Conservation (phyloP, 2,888 invertebrate genomes). For the Hypsopygia costalis region DNA sequence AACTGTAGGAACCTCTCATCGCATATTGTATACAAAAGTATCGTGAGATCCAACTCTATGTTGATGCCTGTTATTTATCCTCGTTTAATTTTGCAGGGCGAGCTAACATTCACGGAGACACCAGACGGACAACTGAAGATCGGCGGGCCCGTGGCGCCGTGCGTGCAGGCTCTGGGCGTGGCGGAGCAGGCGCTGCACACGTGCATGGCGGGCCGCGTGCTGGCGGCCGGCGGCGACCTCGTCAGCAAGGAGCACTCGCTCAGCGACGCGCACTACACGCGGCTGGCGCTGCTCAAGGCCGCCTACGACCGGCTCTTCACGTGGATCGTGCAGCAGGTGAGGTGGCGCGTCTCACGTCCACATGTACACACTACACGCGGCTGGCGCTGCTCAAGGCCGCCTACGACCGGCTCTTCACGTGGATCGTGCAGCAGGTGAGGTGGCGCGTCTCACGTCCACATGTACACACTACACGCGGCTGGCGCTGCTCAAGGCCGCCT, state of each 20-base stretch:
- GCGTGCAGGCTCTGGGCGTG: slow-evolving; percentile 78
- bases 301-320: slow-evolving; percentile 96
- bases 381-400: slow-evolving; percentile 97
- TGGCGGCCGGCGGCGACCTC: slow-evolving; percentile 91
- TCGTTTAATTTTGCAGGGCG: slow-evolving; percentile 69
- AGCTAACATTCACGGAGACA: slow-evolving; percentile 79
- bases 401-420: slow-evolving; percentile 96
- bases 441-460: no score
- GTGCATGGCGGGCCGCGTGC: slow-evolving; percentile 92
- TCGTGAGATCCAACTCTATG: no score
- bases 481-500: slow-evolving; percentile 97
- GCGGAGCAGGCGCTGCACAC: slow-evolving; percentile 84
- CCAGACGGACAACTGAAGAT: slow-evolving; percentile 81
- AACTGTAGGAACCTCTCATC: no score
- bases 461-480: slow-evolving; percentile 93
- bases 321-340: slow-evolving; percentile 90
- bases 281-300: slow-evolving; percentile 97
- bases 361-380: slow-evolving; percentile 91
- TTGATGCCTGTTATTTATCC: no score
- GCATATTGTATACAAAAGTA: no score
- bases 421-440: slow-evolving; percentile 89
- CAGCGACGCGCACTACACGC: slow-evolving; percentile 91
- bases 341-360: no score
- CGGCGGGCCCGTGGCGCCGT: slow-evolving; percentile 70
- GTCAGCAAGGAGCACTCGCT: slow-evolving; percentile 91